These are phyloP conservation scores for Drosophila austrosaltans DNA, from an alignment of 2,888 invertebrate species.

Conservation along the genomic window DNA sequence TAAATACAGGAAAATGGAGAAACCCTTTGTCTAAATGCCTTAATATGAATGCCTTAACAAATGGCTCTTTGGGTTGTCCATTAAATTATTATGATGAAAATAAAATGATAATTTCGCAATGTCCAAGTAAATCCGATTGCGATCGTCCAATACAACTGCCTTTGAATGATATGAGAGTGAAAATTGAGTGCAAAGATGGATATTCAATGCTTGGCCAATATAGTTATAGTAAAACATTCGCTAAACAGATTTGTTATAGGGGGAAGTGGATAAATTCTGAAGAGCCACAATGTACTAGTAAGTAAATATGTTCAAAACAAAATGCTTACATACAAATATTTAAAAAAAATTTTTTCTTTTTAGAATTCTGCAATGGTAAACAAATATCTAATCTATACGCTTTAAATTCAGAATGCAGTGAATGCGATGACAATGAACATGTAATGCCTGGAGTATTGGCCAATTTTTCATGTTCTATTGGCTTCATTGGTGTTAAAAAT, in stretches of 20 bases:
- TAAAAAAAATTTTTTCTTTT: background rate
- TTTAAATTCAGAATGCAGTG: background rate
- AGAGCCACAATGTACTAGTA: conserved; percentile 2
- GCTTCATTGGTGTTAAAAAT: background rate
- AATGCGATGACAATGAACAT: background rate
- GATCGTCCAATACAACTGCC: background rate
- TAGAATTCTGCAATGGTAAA: background rate
- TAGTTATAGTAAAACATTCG: accelerated
- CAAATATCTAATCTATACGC: background rate
- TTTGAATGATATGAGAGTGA: background rate
- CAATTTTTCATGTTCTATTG: accelerated
- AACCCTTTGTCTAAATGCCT: accelerated
- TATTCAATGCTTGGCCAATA: background rate
- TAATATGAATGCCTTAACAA: conserved; percentile 29
- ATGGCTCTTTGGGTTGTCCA: conserved; percentile 41
- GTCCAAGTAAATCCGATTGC: background rate
- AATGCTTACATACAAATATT: background rate
- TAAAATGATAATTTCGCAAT: background rate
- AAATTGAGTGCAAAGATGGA: conserved; percentile 5
- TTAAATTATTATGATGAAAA: conserved; percentile 20
- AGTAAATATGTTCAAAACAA: background rate
- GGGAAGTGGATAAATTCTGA: background rate
- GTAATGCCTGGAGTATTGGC: background rate
- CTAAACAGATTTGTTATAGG: background rate
- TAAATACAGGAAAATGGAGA: conserved; percentile 23